Conservation (phyloP, 2,888 invertebrate species). For the Tenthredo livida region DNA sequence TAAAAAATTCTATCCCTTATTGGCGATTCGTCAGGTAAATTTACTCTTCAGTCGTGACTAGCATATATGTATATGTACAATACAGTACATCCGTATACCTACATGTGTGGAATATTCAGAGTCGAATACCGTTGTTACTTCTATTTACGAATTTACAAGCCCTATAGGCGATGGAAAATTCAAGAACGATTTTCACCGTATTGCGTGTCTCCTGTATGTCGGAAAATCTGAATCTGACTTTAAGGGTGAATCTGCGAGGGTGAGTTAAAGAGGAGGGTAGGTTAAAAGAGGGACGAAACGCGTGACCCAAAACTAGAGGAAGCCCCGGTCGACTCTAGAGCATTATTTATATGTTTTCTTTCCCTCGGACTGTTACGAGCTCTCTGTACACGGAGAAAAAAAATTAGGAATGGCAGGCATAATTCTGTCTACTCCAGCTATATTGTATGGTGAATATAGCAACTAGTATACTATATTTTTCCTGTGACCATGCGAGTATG, state of each 20-base stretch:
- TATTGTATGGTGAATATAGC: no score
- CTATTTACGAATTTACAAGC: constrained; percentile 7
- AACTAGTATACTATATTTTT: no score
- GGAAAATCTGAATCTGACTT: not conserved
- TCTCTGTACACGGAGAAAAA: no score
- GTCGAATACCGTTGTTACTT: constrained; percentile 6
- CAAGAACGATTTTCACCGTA: not conserved
- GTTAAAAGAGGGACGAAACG: constrained; percentile 35
- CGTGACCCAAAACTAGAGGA: constrained; percentile 43
- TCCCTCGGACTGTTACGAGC: not conserved
- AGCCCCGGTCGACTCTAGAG: constrained; percentile 37
- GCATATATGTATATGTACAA: not conserved
- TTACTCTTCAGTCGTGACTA: not conserved
- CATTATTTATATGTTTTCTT: constrained; percentile 51
- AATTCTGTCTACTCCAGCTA: no score
- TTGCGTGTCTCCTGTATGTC: not conserved
- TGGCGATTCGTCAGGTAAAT: not conserved
- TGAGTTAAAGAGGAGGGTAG: constrained; percentile 17
- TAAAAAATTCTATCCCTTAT: not conserved
- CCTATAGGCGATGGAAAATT: not conserved
- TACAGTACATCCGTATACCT: no score
- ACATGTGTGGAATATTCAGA: not conserved
- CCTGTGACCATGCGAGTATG: no score
- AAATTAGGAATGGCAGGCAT: no score
- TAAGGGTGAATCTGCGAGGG: constrained; percentile 4